These are phyloP conservation scores for Anguilla anguilla DNA, from an alignment of 2,797 vertebrate genomes.

Conservation along the genomic window DNA sequence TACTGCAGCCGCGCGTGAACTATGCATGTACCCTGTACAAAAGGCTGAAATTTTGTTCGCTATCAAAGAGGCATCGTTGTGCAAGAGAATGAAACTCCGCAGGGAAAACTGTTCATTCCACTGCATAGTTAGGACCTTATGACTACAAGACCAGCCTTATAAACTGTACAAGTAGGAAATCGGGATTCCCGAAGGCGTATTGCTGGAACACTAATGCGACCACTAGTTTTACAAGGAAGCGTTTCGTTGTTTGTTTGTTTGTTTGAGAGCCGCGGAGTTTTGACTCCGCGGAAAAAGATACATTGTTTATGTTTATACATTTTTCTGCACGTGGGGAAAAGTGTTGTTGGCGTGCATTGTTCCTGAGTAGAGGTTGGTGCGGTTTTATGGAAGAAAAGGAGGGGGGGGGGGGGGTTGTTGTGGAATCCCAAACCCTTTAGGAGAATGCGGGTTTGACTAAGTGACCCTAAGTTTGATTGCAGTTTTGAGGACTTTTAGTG, in stretches of 20 bases:
- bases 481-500: not conserved
- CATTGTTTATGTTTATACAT: not conserved
- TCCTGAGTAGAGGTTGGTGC: not conserved
- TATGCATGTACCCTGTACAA: not conserved
- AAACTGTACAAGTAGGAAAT: not conserved
- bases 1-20: not conserved
- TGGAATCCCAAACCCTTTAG: no score
- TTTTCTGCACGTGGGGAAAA: not conserved
- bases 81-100: not conserved
- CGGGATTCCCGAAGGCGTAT: not conserved
- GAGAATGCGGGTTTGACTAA: no score
- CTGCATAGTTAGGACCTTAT: not conserved
- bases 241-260: not conserved
- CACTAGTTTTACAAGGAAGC: not conserved
- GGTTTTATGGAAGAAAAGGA: not conserved
- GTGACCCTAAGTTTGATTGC: not conserved
- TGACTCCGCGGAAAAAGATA: not conserved
- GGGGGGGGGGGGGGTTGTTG: not conserved
- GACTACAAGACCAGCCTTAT: not conserved
- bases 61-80: not conserved
- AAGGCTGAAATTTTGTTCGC: not conserved
- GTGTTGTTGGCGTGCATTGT: not conserved
- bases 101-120: not conserved
- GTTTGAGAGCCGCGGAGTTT: not conserved
- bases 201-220: not conserved